These are phyloP conservation scores for Enchytraeus crypticus DNA, from an alignment of 2,888 invertebrate species.

Conservation along the genomic window DNA sequence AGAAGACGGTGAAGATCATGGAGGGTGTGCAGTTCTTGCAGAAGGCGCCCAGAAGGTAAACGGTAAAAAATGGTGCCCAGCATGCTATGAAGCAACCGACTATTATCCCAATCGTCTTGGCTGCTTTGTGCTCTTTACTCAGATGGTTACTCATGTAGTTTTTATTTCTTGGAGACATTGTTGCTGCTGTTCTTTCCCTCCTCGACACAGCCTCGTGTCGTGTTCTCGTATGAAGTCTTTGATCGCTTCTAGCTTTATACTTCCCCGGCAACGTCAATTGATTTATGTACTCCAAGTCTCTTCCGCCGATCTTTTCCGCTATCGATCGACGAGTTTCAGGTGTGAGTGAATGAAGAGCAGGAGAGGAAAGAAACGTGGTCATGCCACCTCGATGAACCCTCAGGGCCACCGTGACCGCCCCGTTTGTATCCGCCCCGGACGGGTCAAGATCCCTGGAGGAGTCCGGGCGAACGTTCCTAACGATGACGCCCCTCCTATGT, in stretches of 20 bases:
- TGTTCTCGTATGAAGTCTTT: too few relatives aligned
- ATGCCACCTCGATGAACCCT: conserved; percentile 72
- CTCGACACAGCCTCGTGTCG: too few relatives aligned
- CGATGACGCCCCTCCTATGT: conserved; percentile 35
- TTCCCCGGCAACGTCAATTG: not conserved
- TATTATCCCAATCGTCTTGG: conserved; percentile 90
- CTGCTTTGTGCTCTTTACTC: conserved; percentile 75
- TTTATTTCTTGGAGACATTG: not conserved
- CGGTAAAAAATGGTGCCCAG: conserved; percentile 93
- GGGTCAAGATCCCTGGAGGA: too few relatives aligned
- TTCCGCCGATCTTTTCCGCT: too few relatives aligned
- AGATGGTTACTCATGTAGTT: not conserved
- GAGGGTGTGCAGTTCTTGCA: conserved; percentile 65
- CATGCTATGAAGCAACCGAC: conserved; percentile 93
- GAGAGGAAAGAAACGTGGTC: conserved; percentile 53
- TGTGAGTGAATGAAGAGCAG: too few relatives aligned
- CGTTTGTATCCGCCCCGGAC: conserved; percentile 3
- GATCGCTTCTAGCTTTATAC: not conserved
- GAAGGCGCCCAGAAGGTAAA: conserved; percentile 81
- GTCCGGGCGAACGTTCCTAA: conserved; percentile 8
- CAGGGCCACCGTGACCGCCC: conserved; percentile 57
- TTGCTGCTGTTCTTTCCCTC: not conserved
- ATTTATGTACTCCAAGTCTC: too few relatives aligned
- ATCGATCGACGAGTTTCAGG: too few relatives aligned
- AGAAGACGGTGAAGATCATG: conserved; percentile 76